Base-by-base conservation (phyloP, 2,888 invertebrate species). In the Ophion ellenae region DNA sequence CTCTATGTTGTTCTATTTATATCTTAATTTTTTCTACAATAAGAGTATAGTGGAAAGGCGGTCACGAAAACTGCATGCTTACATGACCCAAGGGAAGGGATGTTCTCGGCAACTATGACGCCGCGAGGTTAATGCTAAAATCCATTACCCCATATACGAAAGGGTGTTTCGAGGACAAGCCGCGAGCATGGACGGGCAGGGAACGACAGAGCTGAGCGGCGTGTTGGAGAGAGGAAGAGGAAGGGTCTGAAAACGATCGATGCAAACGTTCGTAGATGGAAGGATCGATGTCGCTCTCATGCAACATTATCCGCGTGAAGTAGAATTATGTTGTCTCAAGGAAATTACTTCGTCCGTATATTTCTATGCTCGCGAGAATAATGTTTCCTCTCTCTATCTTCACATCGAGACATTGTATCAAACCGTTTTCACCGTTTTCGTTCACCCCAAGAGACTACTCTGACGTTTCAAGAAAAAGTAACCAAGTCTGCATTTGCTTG, bases 121-220 rank as follows among this genome's bases (percentile, higher is more conserved):
- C 81, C 61, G 67, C 81, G 74, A 84, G 83, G 83, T 20, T 67
- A 79, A 82, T 85, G 80, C 76, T 84, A 76, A 81, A 85, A 83
- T 87, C 84, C 85, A 87, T 87, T 88, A 88, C 45, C 86, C 86
- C 80, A 86, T 84, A 87, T 88, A 79, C 59, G 73, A 83, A 84
- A 82, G 82, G 81, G 86, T 82, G 85, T 87, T 87, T 86, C 81
- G 86, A 88, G 88, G 86, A 81, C 87, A 82, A 20, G 59, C 79
- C 67, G 74, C 66, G 32, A 47, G 63, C 61, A 36, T 66, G 53
- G 53, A 64, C 57, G 63, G 47, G 47, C 2, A 47, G 47, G 47
- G 0, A 47, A 47, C 14, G 14, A 47, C 47, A 47, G 14, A 47
- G 47, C 2, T 57, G 0, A 77, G 36, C 32, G 28, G 47, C 5